Base-by-base conservation (phyloP, 2,113 vertebrate genomes). In the Ptilorrhoa leucosticta region DNA sequence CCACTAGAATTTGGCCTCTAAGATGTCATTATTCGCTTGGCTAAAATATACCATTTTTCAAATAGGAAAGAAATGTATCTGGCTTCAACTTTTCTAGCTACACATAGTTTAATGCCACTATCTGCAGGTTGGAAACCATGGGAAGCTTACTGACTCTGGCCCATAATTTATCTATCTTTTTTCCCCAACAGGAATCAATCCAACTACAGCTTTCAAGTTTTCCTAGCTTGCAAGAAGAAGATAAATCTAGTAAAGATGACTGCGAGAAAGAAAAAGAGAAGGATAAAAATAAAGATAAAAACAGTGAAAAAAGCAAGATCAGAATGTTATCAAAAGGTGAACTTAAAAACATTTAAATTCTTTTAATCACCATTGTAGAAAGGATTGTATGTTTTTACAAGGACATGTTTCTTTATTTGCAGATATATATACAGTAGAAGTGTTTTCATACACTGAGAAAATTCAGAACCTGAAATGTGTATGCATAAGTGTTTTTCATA, bases 291-390 rank as follows among this genome's bases (percentile, higher is more conserved):
- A 97, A 98, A 94, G 94, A 98, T 96, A 98, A 98, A 98, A 96
- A 93, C 95, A 97, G 91, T 96, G 98, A 98, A 97, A 98, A 98
- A 92, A 94, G 58, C 98, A 99, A 99, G 98, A 99, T 98, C 95
- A 97, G 97, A 96, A 98, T 98, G 96, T 97, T 98, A 95, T 98
- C 99, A 93, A 99, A 99, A 99, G 99, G 99, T 99, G 97, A 98
- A 97, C 76, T 93, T 90, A 61, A 94, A 94, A 94, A 56, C 77
- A 40, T 90, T 97, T 91, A n/a, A 87, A n/a, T 80, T 80, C 37
- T n/a, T 79, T 4, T 75, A 56, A 23, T 65, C 83, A 30, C 17
- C 58, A 16, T 40, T 83, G 19, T 20, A 58, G 53, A 71, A 93
- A 66, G 4, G 9, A 54, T 40, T 20, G 17, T 88, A 11, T 61